These are phyloP conservation scores for Chrysodeixis includens DNA, from an alignment of 2,888 invertebrate genomes.

Conservation along the genomic window DNA sequence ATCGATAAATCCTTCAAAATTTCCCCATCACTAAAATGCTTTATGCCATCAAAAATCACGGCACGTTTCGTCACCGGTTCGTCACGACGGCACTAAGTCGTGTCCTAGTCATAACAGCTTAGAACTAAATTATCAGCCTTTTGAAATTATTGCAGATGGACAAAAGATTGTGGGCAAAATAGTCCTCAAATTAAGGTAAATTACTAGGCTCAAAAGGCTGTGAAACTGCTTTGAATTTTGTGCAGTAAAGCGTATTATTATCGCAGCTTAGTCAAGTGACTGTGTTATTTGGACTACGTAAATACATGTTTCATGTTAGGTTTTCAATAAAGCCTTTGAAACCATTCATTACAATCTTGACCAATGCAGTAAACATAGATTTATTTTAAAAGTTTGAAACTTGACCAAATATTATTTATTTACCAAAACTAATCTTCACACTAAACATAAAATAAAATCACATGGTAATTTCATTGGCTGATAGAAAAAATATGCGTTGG, in stretches of 20 bases:
- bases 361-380: too few relatives aligned
- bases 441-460: too few relatives aligned
- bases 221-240: constrained; percentile 11
- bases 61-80: constrained; percentile 65
- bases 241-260: background rate
- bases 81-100: constrained; percentile 65
- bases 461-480: too few relatives aligned
- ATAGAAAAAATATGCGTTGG: constrained; percentile 84
- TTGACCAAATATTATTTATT: too few relatives aligned
- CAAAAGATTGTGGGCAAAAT: constrained; percentile 42
- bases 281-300: background rate
- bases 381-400: too few relatives aligned
- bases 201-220: constrained; percentile 27
- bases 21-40: constrained; percentile 51
- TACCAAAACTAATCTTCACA: too few relatives aligned
- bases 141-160: constrained; percentile 45
- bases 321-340: too few relatives aligned
- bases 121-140: constrained; percentile 59
- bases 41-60: constrained; percentile 60
- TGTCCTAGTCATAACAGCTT: constrained; percentile 58
- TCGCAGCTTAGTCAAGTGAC: background rate
- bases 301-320: too few relatives aligned
- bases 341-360: too few relatives aligned
- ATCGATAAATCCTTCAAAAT: constrained; percentile 33
- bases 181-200: constrained; percentile 37